These are phyloP conservation scores for Volucella inanis DNA, from an alignment of 2,888 invertebrate species.

Conservation along the genomic window DNA sequence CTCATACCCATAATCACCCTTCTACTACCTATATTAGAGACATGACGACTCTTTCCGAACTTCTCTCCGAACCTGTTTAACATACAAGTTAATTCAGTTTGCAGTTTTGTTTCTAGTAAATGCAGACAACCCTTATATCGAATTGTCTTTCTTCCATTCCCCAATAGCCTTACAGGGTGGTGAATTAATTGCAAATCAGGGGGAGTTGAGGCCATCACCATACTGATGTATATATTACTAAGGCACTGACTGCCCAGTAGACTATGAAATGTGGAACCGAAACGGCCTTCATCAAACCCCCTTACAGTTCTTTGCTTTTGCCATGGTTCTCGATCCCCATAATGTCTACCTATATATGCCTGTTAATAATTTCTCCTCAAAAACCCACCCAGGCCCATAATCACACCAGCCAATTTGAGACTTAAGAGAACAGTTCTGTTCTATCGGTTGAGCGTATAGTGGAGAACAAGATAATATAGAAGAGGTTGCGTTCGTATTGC, in stretches of 20 bases:
- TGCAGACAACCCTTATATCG: conserved; percentile 74
- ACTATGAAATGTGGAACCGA: conserved; percentile 74
- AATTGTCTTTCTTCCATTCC: conserved; percentile 51
- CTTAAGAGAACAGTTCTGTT: conserved; percentile 72
- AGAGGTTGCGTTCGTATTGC: conserved; percentile 57
- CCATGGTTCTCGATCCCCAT: not conserved
- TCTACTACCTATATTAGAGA: conserved; percentile 43
- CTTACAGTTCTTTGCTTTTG: conserved; percentile 5
- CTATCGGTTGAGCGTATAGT: conserved; percentile 52
- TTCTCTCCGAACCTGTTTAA: conserved; percentile 54
- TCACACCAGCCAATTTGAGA: conserved; percentile 50
- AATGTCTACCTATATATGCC: conserved; percentile 42
- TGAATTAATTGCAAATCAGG: conserved; percentile 74
- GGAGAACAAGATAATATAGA: conserved; percentile 65
- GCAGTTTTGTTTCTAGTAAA: conserved; percentile 72
- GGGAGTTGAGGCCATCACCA: conserved; percentile 61
- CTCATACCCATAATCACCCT: not conserved
- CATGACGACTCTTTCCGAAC: conserved; percentile 39
- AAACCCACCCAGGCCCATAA: conserved; percentile 48
- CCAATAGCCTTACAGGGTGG: conserved; percentile 45
- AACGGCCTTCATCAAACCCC: conserved; percentile 62
- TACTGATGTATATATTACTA: conserved; percentile 63
- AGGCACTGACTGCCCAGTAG: conserved; percentile 72
- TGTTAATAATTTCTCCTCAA: conserved; percentile 69
- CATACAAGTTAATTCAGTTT: conserved; percentile 75